A percentile compares a stretch with the other conserved stretches of the same genome.
Conservation (phyloP, 2,888 invertebrate genomes). For the Phaedon cochleariae region DNA sequence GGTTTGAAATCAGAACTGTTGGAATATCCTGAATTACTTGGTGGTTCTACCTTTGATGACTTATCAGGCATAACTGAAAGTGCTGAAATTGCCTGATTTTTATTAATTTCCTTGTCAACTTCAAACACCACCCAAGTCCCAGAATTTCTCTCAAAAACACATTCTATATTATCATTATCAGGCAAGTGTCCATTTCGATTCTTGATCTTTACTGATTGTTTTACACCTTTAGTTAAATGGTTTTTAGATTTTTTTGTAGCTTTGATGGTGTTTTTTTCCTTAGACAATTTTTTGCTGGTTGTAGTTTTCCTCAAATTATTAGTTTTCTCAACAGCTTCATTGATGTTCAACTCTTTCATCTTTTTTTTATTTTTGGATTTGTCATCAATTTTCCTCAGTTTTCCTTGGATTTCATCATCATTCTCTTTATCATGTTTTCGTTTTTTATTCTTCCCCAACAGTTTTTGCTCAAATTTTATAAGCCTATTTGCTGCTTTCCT, state of each 20-base stretch:
- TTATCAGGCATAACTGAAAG: conserved; percentile 8
- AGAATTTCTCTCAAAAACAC: conserved; percentile 54
- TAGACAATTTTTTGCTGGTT: too few species aligned
- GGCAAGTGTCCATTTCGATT: conserved; percentile 23
- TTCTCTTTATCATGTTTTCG: conserved; percentile 34
- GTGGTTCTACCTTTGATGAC: neutral
- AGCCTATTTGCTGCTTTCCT: conserved; percentile 54
- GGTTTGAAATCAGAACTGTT: neutral
- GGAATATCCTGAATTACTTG: neutral
- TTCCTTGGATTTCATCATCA: conserved; percentile 44
- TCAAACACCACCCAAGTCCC: conserved; percentile 53
- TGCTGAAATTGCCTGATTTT: neutral
- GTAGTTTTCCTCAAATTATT: too few species aligned
- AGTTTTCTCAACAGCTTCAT: too few species aligned
- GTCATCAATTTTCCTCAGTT: conserved; percentile 39
- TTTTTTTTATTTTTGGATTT: conserved; percentile 4
- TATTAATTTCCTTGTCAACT: conserved; percentile 9
- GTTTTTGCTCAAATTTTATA: conserved; percentile 56
- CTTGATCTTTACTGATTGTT: conserved; percentile 2
- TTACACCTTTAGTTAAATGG: neutral
- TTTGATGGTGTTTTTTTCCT: conserved; percentile 25
- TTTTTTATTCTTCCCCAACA: conserved; percentile 56
- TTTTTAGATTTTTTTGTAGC: conserved; percentile 7
- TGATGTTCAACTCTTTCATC: too few species aligned
- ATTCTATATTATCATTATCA: conserved; percentile 43